Evolutionary conservation across 2,113 vertebrate species (phyloP), one percentile per base, ranked within the genome.

Genomic region (Clarias batrachus): DNA sequence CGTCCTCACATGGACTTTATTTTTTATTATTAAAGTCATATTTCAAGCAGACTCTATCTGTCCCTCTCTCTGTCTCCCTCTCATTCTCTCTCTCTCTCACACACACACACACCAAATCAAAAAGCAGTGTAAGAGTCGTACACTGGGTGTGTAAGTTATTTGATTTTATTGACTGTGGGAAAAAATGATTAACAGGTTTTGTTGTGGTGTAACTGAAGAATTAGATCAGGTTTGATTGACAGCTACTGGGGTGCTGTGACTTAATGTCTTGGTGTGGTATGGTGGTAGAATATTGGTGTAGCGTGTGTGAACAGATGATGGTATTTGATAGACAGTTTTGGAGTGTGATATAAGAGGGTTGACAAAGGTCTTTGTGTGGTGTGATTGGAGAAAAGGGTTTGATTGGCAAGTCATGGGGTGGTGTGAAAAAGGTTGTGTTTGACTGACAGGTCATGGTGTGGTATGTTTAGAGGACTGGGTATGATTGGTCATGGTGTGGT

Each of bases 151-250:
- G 70, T 78, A 78, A 70, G 83, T 30, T 87, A 83, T 62, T 78
- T 83, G 3, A 84, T 78, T 89, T 90, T 87, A 87, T 87, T 90
- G 84, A 62, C 84, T 86, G 77, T 85, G 60, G 68, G 62, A n/a
- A 86, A 86, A 71, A 82, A 87, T 48, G 41, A 82, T 17, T 68
- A 52, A 70, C 65, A 70, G 65, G 4, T 33, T 68, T 57, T 52
- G 25, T 10, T 66, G 81, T 21, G 17, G 23, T 54, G 17, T 63
- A 52, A 52, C 16, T 66, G 23, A 16, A 65, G 10, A 54, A 16
- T 30, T 78, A 17, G 7, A 48, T 7, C 8, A 48, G 8, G 52
- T 56, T 27, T 52, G 52, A 48, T 19, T 60, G 77, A 81, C 25
- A 52, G 78, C 0, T 71, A 14, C 71, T 71, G 11, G 2, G 71